These are phyloP conservation scores for Oreochromis tanganicae DNA, from an alignment of 2,113 vertebrate genomes.

Conservation along the genomic window DNA sequence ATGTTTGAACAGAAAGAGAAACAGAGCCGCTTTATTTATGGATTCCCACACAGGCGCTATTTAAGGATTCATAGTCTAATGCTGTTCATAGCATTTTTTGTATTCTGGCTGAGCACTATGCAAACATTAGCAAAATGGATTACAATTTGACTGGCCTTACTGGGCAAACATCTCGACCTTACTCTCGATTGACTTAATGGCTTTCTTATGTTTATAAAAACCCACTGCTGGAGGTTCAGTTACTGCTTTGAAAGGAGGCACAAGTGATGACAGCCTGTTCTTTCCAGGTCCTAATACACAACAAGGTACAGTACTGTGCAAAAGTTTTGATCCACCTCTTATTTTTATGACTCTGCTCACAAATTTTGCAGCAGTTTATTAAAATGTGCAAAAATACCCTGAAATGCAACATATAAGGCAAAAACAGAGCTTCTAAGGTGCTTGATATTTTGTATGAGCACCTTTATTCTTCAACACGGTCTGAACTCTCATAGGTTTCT, in stretches of 20 bases:
- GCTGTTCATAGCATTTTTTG: not conserved
- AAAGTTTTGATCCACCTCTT: not conserved
- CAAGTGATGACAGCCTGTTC: not conserved
- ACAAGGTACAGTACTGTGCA: not conserved
- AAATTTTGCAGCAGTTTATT: not conserved
- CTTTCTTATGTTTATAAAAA: not conserved
- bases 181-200: not conserved
- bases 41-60: not conserved
- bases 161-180: not conserved
- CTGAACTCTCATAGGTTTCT: not conserved
- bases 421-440: not conserved
- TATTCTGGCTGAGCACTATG: not conserved
- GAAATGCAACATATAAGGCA: not conserved
- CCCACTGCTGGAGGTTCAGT: not conserved
- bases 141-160: not conserved
- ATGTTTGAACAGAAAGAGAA: not conserved
- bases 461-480: not conserved
- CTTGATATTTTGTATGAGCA: not conserved
- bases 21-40: not conserved
- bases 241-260: not conserved
- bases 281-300: not conserved
- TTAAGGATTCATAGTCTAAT: not conserved
- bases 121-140: constrained; percentile 21
- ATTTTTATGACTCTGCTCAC: not conserved
- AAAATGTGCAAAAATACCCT: not conserved